A percentile compares a stretch with the other conserved stretches of the same genome.
Conservation (phyloP, 1,140 invertebrate species). For the Drosophila mauritiana region DNA sequence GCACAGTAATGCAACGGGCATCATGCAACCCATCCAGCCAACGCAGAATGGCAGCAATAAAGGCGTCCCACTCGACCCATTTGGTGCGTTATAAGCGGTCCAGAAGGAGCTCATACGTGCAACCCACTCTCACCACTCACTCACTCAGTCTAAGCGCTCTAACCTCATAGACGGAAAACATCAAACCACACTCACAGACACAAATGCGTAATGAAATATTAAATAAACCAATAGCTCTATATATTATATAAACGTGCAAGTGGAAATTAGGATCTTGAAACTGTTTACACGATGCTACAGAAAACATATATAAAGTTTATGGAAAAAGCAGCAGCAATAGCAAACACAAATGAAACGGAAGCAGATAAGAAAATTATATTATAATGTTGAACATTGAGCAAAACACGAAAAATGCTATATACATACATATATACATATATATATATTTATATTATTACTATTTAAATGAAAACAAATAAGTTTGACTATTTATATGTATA, state of each 20-base stretch:
- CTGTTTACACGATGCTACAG: constrained; percentile 58
- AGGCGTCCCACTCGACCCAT: constrained; percentile 81
- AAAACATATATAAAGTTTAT: constrained; percentile 45
- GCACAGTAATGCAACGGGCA: constrained; percentile 75
- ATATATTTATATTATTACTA: constrained; percentile 73
- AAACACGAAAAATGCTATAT: constrained; percentile 60
- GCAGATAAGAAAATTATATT: constrained; percentile 61
- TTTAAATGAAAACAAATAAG: constrained; percentile 66
- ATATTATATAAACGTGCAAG: constrained; percentile 59
- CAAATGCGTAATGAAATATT: constrained; percentile 51
- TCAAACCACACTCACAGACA: constrained; percentile 36
- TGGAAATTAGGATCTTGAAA: constrained; percentile 32
- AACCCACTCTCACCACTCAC: constrained; percentile 16
- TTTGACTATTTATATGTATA: constrained; percentile 80
- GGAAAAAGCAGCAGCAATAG: constrained; percentile 37
- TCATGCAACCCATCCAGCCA: constrained; percentile 76
- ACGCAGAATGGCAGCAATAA: constrained; percentile 80
- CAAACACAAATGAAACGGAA: constrained; percentile 15
- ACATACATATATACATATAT: constrained; percentile 65
- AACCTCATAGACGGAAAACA: constrained; percentile 68
- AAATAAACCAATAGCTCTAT: constrained; percentile 29
- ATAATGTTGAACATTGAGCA: constrained; percentile 70
- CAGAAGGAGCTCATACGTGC: constrained; percentile 33
- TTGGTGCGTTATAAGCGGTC: constrained; percentile 84
- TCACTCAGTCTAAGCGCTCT: constrained; percentile 55